These are phyloP conservation scores for Eulimnadia texana DNA, from an alignment of 1,140 invertebrate species.

Conservation along the genomic window DNA sequence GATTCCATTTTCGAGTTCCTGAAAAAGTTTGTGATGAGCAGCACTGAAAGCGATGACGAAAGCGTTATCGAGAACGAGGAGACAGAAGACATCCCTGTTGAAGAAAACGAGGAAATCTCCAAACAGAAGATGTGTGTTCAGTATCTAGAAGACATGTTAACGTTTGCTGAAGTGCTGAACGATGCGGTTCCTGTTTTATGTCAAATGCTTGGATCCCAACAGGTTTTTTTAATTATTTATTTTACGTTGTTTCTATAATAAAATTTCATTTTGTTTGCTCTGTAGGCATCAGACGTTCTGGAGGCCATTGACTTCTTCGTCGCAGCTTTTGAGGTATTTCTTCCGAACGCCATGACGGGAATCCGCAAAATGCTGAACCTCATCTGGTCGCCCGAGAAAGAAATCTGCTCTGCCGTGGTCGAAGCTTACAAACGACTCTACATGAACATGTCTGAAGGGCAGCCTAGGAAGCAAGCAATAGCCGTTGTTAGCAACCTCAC, in stretches of 20 bases:
- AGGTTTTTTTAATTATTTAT: conserved; percentile 19
- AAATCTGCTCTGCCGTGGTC: conserved; percentile 44
- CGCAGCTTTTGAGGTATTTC: conserved; percentile 57
- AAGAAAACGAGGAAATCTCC: conserved; percentile 26
- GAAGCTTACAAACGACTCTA: conserved; percentile 48
- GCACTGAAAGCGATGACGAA: conserved; percentile 27
- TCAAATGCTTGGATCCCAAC: conserved; percentile 54
- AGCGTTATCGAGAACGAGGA: conserved; percentile 25
- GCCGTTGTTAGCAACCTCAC: conserved; percentile 45
- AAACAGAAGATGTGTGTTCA: conserved; percentile 25
- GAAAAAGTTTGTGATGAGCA: no score
- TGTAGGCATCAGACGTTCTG: conserved; percentile 48
- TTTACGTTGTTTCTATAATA: background rate
- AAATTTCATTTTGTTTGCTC: background rate
- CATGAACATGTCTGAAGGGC: conserved; percentile 23
- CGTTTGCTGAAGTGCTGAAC: conserved; percentile 50
- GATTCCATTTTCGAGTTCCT: no score
- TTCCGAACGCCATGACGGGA: conserved; percentile 50
- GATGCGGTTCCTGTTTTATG: conserved; percentile 52
- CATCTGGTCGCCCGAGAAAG: conserved; percentile 50
- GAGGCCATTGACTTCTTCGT: conserved; percentile 76
- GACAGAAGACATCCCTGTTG: conserved; percentile 24
- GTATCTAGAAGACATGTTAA: conserved; percentile 41
- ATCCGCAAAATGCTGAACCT: conserved; percentile 59
- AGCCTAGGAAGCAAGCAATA: conserved; percentile 28